Evolutionary conservation across 2,113 vertebrate genomes (phyloP), one percentile per base, ranked within the genome.

Genomic region (Engraulis encrasicolus): DNA sequence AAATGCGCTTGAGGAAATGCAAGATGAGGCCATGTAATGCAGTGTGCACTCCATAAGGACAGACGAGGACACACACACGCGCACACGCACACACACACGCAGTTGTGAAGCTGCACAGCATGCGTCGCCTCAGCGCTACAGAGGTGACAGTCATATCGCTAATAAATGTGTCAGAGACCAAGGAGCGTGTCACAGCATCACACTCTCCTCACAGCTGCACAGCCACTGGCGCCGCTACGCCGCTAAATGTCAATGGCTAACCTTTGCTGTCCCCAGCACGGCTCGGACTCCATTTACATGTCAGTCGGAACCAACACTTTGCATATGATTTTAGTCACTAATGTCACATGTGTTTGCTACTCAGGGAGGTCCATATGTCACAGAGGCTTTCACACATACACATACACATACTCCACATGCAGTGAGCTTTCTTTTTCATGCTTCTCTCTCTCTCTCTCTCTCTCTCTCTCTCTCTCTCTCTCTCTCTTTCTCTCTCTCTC

Each of bases 321-420:
- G 54, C 54, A 58, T 58, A 58, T 23, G 54, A 0, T 23, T 7
- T 58, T 58, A 58, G 20, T 3, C 20, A n/a, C 19, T 58, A n/a
- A 58, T 58, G n/a, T 58, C 20, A 6, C n/a, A 20, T 7, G 2
- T n/a, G 18, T 58, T 6, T 58, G 52, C 19, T n/a, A 58, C 54
- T n/a, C n/a, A n/a, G n/a, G n/a, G n/a, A n/a, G n/a, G n/a, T n/a
- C n/a, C n/a, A 23, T 2, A 58, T 58, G 54, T 58, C 50, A 54
- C 50, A 54, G 50, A 54, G 15, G 50, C 50, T 3, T 19, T 19
- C 50, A 20, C 50, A 52, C 34, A 52, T 20, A 14, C 78, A 79
- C 66, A 37, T 9, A 81, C 37, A 12, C 71, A 71, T 11, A 81
- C 49, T 81, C 40, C n/a, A n/a, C n/a, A n/a, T n/a, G n/a, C n/a